phyloP scores from a whole-genome alignment of 2,113 vertebrate species.

The Osmerus eperlanus region DNA sequence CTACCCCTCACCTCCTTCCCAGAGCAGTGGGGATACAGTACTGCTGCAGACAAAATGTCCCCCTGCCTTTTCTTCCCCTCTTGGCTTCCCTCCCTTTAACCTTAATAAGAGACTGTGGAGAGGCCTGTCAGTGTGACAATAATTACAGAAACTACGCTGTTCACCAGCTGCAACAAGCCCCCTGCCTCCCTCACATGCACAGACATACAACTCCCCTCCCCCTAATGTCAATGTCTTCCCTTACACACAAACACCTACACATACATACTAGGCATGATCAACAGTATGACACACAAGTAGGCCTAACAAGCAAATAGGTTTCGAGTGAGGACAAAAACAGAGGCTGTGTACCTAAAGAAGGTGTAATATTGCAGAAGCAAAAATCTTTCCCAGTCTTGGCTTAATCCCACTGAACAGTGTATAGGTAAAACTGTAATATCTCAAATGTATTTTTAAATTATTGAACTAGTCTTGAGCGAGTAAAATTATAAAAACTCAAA shows the following conservation, averaged over 20 bases:
- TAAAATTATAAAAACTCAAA: too few relatives aligned
- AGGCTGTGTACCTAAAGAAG: too few relatives aligned
- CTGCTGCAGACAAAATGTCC: slow-evolving; percentile 48
- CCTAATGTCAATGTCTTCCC: background rate
- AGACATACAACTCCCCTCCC: background rate
- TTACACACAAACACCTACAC: slow-evolving; percentile 4
- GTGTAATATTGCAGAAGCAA: background rate
- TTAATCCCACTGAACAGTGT: too few relatives aligned
- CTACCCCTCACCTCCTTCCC: slow-evolving; percentile 20
- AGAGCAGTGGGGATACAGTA: slow-evolving; percentile 9
- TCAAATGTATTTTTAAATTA: too few relatives aligned
- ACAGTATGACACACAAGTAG: background rate
- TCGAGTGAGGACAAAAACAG: background rate
- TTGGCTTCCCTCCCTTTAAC: slow-evolving; percentile 33
- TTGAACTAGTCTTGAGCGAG: too few relatives aligned
- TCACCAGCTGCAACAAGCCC: slow-evolving; percentile 52
- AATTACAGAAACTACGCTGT: slow-evolving; percentile 58
- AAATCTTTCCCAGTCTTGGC: background rate
- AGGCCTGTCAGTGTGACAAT: slow-evolving; percentile 58
- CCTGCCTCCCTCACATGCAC: slow-evolving; percentile 3
- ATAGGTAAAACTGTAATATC: too few relatives aligned
- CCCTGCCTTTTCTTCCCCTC: slow-evolving; percentile 23
- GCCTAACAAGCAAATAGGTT: background rate
- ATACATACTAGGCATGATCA: background rate
- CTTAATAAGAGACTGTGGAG: slow-evolving; percentile 61